Evolutionary conservation across 2,888 invertebrate species (phyloP), one percentile per base, ranked within the genome.

Genomic region (Agrotis ipsilon): DNA sequence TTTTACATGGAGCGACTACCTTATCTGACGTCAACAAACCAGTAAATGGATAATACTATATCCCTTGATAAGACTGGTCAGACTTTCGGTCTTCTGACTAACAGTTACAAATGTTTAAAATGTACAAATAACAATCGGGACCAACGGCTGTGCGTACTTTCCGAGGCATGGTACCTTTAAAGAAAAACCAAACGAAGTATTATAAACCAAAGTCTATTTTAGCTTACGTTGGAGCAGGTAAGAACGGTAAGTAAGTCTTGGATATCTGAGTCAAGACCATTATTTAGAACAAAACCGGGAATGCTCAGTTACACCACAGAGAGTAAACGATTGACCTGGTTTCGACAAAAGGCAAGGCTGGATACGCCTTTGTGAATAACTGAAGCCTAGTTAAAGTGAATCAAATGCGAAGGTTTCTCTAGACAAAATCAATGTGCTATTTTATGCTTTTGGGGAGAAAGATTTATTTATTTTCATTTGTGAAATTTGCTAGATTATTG

Each of bases 311-410:
- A 3, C 14, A 48, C 21, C 46, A 64, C 64, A 21, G 64, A 71
- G 66, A 66, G 46, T 9, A 58, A 24, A 63, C 62, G 32, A 75
- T 80, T 83, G 68, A 83, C 70, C 80, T 9, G 54, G 63, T 81
- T 81, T 52, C 19, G 46, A 68, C 63, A 64, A 75, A 80, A 68
- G 63, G 39, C 59, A 19, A 55, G 46, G 46, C 43, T 55, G 32
- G 51, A 68, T 66, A 68, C 43, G 43, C 55, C 45, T 67, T 75
- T 70, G 64, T 69, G 65, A 48, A 48, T n/a, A 54, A 32, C 61
- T 24, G 59, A 70, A 58, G 45, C 21, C 11, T 69, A 57, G 65
- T 60, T 43, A 46, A 57, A 61, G 61, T 14, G 48, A 67, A 62
- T 72, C 18, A 67, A 69, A 72, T 62, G 52, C 19, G 18, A 51